Evolutionary conservation across 2,888 invertebrate species (phyloP), one percentile per base, ranked within the genome.

Genomic region (Heteropelma amictum): DNA sequence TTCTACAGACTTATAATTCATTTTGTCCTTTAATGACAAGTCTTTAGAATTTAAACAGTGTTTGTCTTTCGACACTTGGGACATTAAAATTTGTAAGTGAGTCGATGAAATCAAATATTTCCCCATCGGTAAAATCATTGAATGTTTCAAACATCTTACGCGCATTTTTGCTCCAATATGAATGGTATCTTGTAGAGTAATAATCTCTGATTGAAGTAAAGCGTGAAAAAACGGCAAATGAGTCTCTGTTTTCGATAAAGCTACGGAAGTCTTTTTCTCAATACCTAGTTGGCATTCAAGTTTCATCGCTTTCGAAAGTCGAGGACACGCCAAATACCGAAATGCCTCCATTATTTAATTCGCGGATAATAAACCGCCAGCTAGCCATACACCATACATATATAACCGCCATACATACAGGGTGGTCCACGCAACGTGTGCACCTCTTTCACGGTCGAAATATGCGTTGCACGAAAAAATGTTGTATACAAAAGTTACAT

Each of bases 41-140:
- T 76, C 70, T 19, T 45, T 56, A 38, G 42, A 42, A 65, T 71
- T 12, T 80, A 47, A 6, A 74, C 38, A 49, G 65, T 81, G 80
- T 35, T 78, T 75, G 42, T 81, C 79, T 78, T 79, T 80, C 6
- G 75, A 78, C 30, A 77, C 35, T 5, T 33, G 69, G 7, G 45
- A 38, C 7, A 78, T 77, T 12, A 80, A 30, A 35, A 70, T 45
- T 64, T 40, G n/a, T 14, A 40, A 12, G 6, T 40, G 38, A 12
- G 3, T 12, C 2, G 14, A 1, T 2, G 38, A 40, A 12, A 40
- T 6, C 14, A 40, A 1, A 14, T 12, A 40, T 3, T 40, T 6
- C 6, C 38, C 38, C 38, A 40, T 40, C n/a, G 38, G 38, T 4
- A 40, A 3, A 1, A 40, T 12, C 2, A 40, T 40, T 10, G 38